These are phyloP conservation scores for Mimas tiliae DNA, from an alignment of 2,888 invertebrate species.

Conservation along the genomic window DNA sequence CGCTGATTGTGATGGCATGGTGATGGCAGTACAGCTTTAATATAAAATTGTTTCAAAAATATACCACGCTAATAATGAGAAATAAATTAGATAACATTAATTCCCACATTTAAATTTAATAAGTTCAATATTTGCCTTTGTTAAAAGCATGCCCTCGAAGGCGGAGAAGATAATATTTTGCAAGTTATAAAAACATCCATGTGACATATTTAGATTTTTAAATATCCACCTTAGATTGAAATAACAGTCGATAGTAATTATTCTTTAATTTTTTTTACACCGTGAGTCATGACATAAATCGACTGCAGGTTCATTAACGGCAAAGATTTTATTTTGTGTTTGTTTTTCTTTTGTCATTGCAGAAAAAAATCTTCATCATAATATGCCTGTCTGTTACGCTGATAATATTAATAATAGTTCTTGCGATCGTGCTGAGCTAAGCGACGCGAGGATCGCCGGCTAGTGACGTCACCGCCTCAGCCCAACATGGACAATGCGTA, in stretches of 20 bases:
- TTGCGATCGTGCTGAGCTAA: constrained; percentile 75
- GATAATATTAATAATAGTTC: constrained; percentile 91
- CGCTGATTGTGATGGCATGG: constrained; percentile 30
- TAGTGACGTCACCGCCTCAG: constrained; percentile 47
- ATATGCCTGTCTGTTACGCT: constrained; percentile 92
- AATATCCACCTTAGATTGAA: too few species aligned
- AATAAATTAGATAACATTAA: background rate
- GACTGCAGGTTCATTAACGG: constrained; percentile 29
- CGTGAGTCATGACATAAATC: background rate
- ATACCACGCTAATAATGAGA: constrained; percentile 5
- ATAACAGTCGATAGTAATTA: constrained; percentile 2
- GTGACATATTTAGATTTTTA: background rate
- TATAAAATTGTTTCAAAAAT: background rate
- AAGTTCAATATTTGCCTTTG: background rate
- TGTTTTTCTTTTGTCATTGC: constrained; percentile 87
- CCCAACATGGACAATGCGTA: constrained; percentile 36
- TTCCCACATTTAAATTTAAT: background rate
- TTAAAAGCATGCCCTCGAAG: too few species aligned
- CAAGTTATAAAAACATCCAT: background rate
- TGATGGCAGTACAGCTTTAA: constrained; percentile 31
- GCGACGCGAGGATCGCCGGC: constrained; percentile 44
- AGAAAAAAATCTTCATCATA: constrained; percentile 95
- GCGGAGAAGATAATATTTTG: background rate
- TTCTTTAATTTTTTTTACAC: background rate
- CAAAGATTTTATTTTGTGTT: constrained; percentile 76